A percentile compares a stretch with the other conserved stretches of the same genome.
Conservation (phyloP, 2,888 invertebrate genomes). For the Microplitis manilae region DNA sequence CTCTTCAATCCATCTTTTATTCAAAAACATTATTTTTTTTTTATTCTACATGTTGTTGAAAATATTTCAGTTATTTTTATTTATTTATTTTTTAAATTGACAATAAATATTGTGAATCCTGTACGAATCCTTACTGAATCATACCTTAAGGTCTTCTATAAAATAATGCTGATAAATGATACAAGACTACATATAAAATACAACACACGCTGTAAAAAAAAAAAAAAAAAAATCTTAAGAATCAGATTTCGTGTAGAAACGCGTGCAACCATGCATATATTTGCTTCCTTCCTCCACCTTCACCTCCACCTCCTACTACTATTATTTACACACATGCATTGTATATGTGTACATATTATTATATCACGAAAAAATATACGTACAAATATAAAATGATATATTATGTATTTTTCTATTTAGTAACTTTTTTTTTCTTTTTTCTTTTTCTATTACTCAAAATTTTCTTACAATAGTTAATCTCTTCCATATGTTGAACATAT, state of each 20-base stretch:
- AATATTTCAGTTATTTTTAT: neutral
- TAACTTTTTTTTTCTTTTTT: slow-evolving; percentile 2
- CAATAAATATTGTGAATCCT: neutral
- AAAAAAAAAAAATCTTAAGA: slow-evolving; percentile 15
- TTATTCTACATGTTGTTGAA: neutral
- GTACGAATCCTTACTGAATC: neutral
- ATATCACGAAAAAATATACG: neutral
- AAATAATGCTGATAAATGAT: neutral
- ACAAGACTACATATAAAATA: too few relatives aligned
- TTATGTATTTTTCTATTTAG: neutral
- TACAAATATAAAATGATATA: neutral
- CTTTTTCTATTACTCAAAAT: too few relatives aligned
- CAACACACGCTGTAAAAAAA: too few relatives aligned
- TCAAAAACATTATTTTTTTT: neutral
- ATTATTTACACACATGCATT: slow-evolving; percentile 1
- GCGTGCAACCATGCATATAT: slow-evolving; percentile 17
- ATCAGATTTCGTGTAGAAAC: slow-evolving; percentile 39
- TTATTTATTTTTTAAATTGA: neutral
- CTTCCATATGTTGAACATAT: neutral
- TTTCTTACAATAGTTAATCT: neutral
- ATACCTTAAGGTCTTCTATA: neutral
- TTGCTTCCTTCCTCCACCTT: slow-evolving; percentile 27
- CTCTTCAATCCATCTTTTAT: neutral
- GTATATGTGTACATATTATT: neutral
- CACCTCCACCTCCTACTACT: neutral